Conservation (phyloP, 2,888 invertebrate genomes). For the Arctia plantaginis region DNA sequence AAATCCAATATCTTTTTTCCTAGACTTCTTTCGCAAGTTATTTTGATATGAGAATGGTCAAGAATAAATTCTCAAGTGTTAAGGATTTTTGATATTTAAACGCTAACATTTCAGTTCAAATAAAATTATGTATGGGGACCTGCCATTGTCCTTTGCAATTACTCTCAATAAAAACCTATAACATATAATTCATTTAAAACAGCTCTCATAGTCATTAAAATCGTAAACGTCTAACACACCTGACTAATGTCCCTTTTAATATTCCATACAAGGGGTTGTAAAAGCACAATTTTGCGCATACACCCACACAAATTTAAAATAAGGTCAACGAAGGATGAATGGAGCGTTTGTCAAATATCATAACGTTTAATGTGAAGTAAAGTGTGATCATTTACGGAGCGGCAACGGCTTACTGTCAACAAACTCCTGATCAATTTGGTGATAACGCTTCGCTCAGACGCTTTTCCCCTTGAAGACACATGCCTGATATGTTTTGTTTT, state of each 20-base stretch:
- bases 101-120: too few species aligned
- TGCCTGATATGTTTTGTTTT: not conserved
- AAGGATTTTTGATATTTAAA: too few species aligned
- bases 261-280: constrained; percentile 13
- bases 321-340: not conserved
- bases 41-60: too few species aligned
- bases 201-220: constrained; percentile 2
- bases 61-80: too few species aligned
- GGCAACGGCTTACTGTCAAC: constrained; percentile 33
- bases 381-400: constrained; percentile 26
- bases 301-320: not conserved
- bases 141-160: too few species aligned
- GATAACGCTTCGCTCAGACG: constrained; percentile 35
- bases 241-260: constrained; percentile 13
- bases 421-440: constrained; percentile 49
- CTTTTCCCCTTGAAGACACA: constrained; percentile 12
- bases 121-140: too few species aligned
- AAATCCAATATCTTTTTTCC: too few species aligned
- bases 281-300: constrained; percentile 7
- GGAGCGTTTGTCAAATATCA: constrained; percentile 18
- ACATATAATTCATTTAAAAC: constrained; percentile 3
- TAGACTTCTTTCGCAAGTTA: too few species aligned
- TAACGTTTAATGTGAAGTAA: constrained; percentile 28
- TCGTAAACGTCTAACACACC: constrained; percentile 3
- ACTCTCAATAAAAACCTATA: constrained; percentile 1